These are phyloP conservation scores for Sitodiplosis mosellana DNA, from an alignment of 1,140 invertebrate genomes.

Conservation along the genomic window DNA sequence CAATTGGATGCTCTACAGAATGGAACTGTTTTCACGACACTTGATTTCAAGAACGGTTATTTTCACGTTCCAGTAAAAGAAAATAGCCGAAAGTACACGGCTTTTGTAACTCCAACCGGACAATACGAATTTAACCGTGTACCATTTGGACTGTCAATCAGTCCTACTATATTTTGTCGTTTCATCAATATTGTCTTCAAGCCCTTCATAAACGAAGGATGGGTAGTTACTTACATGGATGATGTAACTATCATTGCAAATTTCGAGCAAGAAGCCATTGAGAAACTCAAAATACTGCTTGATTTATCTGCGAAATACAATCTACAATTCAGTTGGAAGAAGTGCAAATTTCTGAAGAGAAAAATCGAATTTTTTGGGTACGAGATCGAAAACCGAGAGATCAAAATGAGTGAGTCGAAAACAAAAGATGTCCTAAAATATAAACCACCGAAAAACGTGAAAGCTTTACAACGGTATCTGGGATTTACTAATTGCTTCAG, in stretches of 20 bases:
- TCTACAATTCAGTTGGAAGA: slow-evolving; percentile 7
- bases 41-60: slow-evolving; percentile 11
- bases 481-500: too few species aligned
- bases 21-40: slow-evolving; percentile 9
- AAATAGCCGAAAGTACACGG: slow-evolving; percentile 2
- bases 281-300: slow-evolving; percentile 4
- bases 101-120: slow-evolving; percentile 3
- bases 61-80: slow-evolving; percentile 2
- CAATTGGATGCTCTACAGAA: slow-evolving; percentile 9
- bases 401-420: slow-evolving; percentile 10
- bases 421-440: slow-evolving; percentile 9
- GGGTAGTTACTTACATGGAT: slow-evolving; percentile 6
- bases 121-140: slow-evolving; percentile 6
- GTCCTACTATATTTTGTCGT: slow-evolving; percentile 9
- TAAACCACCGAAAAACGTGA: slow-evolving; percentile 8
- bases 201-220: background rate
- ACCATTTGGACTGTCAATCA: slow-evolving; percentile 13
- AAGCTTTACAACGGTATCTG: slow-evolving; percentile 9
- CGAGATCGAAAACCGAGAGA: slow-evolving; percentile 5
- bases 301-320: slow-evolving; percentile 2
- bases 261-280: slow-evolving; percentile 4
- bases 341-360: slow-evolving; percentile 6
- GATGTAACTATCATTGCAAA: slow-evolving; percentile 6
- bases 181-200: background rate
- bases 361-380: slow-evolving; percentile 14